These are phyloP conservation scores for Tretioscincus oriximinensis DNA, from an alignment of 2,113 vertebrate species.

Conservation along the genomic window DNA sequence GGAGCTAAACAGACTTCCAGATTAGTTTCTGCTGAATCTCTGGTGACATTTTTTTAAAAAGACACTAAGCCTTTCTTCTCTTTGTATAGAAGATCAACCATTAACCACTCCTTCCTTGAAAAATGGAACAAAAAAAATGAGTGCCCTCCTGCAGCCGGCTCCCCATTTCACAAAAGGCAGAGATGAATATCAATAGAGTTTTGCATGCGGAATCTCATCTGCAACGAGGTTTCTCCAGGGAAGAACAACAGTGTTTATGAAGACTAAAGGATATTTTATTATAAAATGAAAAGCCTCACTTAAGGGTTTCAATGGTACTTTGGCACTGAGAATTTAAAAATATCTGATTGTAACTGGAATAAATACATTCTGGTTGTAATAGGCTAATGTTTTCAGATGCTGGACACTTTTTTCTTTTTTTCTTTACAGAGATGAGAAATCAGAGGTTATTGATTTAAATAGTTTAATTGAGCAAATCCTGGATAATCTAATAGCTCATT, in stretches of 20 bases:
- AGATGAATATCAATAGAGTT: not conserved
- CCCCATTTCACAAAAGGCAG: not conserved
- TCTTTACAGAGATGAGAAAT: too few species aligned
- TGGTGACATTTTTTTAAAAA: slow-evolving; percentile 34
- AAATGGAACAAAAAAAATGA: too few species aligned
- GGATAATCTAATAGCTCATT: too few species aligned
- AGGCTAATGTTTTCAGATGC: too few species aligned
- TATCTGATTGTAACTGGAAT: too few species aligned
- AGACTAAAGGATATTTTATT: not conserved
- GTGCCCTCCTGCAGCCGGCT: not conserved
- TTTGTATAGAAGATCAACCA: not conserved
- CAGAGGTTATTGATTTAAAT: too few species aligned
- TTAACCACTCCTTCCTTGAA: not conserved
- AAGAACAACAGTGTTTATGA: not conserved
- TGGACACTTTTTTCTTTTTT: too few species aligned
- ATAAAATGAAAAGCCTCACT: not conserved
- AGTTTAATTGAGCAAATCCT: too few species aligned
- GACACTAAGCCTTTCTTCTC: not conserved
- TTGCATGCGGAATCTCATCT: not conserved
- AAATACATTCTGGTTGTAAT: too few species aligned
- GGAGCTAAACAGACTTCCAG: slow-evolving; percentile 50
- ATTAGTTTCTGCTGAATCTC: slow-evolving; percentile 54
- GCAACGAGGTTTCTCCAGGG: not conserved
- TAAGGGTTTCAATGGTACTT: too few species aligned
- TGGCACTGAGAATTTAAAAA: too few species aligned